A percentile compares a stretch with the other conserved stretches of the same genome.
Conservation (phyloP, 2,888 invertebrate genomes). For the Tuberolachnus salignus region DNA sequence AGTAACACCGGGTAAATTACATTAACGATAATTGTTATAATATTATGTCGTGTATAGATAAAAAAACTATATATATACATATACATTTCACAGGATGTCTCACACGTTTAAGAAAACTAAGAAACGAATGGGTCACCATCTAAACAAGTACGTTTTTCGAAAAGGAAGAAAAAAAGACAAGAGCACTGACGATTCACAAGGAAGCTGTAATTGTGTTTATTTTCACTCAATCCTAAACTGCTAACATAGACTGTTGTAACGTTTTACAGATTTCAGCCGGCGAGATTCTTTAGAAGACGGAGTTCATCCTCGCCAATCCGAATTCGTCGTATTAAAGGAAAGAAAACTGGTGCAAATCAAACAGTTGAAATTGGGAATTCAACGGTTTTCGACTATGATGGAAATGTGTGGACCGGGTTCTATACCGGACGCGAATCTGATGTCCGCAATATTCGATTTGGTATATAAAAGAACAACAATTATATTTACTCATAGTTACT, state of each 20-base stretch:
- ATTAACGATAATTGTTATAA: neutral
- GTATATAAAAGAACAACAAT: constrained; percentile 68
- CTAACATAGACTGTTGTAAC: neutral
- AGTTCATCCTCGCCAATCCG: constrained; percentile 80
- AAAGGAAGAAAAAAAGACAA: constrained; percentile 88
- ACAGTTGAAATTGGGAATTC: constrained; percentile 85
- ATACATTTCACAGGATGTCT: constrained; percentile 65
- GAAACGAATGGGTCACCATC: constrained; percentile 86
- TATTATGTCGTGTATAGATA: neutral
- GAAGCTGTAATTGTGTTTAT: constrained; percentile 70
- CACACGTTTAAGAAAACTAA: constrained; percentile 77
- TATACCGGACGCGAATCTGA: constrained; percentile 93
- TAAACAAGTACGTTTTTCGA: constrained; percentile 78
- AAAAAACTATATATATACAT: neutral
- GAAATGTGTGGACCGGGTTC: constrained; percentile 96
- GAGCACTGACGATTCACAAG: constrained; percentile 83
- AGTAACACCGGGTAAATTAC: constrained; percentile 60
- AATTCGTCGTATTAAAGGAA: constrained; percentile 86
- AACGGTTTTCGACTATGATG: constrained; percentile 86
- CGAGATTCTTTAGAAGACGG: constrained; percentile 83
- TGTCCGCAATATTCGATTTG: constrained; percentile 92
- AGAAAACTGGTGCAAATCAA: constrained; percentile 80
- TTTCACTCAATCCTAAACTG: neutral
- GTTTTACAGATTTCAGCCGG: constrained; percentile 71
- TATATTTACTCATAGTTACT: too few relatives aligned